Conservation (phyloP, 2,113 vertebrate species). For the Paramormyrops kingsleyae region DNA sequence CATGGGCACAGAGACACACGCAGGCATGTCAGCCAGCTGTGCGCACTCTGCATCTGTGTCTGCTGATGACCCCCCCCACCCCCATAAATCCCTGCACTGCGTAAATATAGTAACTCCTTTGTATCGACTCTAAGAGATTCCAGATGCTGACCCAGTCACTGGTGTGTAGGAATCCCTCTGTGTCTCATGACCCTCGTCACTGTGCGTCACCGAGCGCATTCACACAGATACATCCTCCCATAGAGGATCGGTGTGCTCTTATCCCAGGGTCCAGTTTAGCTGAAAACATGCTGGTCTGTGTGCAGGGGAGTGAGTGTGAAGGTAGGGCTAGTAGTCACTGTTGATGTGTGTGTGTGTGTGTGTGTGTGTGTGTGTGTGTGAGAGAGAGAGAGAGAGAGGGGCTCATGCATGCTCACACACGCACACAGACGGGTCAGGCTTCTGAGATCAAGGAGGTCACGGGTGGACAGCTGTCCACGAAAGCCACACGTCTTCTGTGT, state of each 20-base stretch:
- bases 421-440: slow-evolving; percentile 1
- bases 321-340: background rate
- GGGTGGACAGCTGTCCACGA: slow-evolving; percentile 25
- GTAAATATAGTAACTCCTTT: slow-evolving; percentile 10
- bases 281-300: background rate
- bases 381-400: background rate
- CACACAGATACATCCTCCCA: background rate
- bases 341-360: background rate
- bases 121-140: background rate
- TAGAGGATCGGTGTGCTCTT: background rate
- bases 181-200: background rate
- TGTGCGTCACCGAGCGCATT: background rate
- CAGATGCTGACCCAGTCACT: background rate
- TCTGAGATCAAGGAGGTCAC: slow-evolving; percentile 5
- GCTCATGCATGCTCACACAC: background rate
- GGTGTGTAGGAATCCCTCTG: background rate
- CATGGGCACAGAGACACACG: background rate
- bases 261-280: background rate
- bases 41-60: background rate
- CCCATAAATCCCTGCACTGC: too few relatives aligned
- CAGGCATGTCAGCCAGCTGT: background rate
- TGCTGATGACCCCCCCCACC: background rate
- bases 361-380: background rate
- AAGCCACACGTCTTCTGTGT: slow-evolving; percentile 31
- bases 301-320: background rate